Evolutionary conservation across 2,113 vertebrate species (phyloP), one percentile per base, ranked within the genome.

Genomic region (Uria lomvia): DNA sequence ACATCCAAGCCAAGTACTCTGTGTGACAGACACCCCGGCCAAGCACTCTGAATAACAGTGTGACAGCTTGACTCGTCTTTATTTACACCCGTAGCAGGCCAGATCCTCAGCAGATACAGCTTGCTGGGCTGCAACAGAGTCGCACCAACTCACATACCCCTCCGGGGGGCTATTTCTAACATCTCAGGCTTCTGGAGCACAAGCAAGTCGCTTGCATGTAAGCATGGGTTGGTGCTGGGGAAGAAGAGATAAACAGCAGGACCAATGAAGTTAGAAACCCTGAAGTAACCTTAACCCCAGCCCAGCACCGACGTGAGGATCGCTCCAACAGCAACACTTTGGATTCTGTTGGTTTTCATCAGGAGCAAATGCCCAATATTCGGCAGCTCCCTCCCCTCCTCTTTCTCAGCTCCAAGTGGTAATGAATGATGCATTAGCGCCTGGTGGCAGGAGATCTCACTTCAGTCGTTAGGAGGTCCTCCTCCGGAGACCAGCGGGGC

Each of bases 291-390:
- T 59, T 45, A 76, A 60, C 9, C 15, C 12, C 70, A 77, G 47
- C 62, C 34, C 36, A 50, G 55, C 55, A 19, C 22, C 43, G 53
- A 55, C 24, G 20, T 2, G 0, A 81, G 65, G 29, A 63, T 38
- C 1, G 0, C 23, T 77, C 59, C 68, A 40, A 18, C 2, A 9
- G 29, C 32, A 81, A 9, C 0, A 0, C 43, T 71, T 73, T 55
- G 63, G 38, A 65, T 88, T 94, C 72, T 20, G 19, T 22, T 83
- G n/a, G 24, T 65, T 95, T 94, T 73, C 72, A 70, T 87, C 56
- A 72, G 49, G 43, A 91, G 9, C 30, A 83, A 87, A 42, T 49
- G 52, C 50, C 20, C 12, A 3, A 8, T 77, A 59, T 36, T 86
- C 10, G 0, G 40, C 66, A 65, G 62, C 75, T 92, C 27, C 42